Evolutionary conservation across 2,797 vertebrate species (phyloP).

Genomic region (Paratrypauchen microcephalus): DNA sequence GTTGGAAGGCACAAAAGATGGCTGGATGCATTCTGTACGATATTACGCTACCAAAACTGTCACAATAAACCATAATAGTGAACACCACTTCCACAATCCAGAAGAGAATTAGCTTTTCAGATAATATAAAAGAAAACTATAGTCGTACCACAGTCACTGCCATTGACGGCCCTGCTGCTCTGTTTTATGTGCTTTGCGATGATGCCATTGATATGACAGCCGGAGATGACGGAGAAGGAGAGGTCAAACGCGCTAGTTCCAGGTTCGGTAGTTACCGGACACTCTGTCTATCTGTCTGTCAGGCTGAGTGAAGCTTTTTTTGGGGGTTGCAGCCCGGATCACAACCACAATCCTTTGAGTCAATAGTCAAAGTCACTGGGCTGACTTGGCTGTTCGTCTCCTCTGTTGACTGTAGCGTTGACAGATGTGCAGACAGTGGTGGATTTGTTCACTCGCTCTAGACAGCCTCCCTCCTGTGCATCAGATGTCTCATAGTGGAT

Average conservation of each 20-base stretch:
- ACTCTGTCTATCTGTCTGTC: conserved; percentile 37
- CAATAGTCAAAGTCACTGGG: conserved; percentile 53
- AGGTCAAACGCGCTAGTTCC: conserved; percentile 11
- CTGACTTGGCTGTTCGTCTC: conserved; percentile 55
- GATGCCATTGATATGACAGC: conserved; percentile 1
- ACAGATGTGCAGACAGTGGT: conserved; percentile 62
- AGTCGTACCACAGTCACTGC: neutral
- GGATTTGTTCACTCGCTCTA: conserved; percentile 67
- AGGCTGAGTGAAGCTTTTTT: conserved; percentile 48
- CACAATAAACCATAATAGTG: too few relatives aligned
- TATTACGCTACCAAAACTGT: too few relatives aligned
- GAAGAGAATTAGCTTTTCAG: too few relatives aligned
- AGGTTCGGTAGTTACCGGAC: conserved; percentile 33
- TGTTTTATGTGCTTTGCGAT: neutral
- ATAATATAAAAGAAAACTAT: neutral
- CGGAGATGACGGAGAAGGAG: neutral
- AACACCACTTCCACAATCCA: too few relatives aligned
- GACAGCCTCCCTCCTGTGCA: conserved; percentile 58
- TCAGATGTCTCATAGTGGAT: conserved; percentile 63
- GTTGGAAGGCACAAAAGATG: too few relatives aligned
- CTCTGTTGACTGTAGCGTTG: conserved; percentile 61
- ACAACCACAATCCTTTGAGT: conserved; percentile 42
- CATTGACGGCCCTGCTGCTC: neutral
- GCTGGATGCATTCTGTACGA: too few relatives aligned
- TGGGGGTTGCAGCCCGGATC: conserved; percentile 36